phyloP scores from a whole-genome alignment of 64 coral and sea anemone genomes.

The Catalaphyllia jardinei region DNA sequence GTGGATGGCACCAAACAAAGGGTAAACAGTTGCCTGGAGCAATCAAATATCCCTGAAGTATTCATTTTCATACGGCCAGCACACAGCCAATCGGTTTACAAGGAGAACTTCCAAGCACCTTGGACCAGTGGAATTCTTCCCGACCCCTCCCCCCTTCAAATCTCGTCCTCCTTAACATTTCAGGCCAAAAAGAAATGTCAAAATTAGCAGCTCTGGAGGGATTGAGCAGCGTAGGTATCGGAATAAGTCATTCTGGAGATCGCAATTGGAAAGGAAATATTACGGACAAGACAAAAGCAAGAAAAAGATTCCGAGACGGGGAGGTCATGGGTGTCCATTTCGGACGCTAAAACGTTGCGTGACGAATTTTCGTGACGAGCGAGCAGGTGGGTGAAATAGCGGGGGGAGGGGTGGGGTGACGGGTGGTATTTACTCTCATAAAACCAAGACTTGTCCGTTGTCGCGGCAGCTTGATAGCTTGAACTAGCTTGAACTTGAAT shows the following conservation, averaged over 20 bases:
- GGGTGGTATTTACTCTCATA: no score
- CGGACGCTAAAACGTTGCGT: no score
- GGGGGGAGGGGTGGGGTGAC: no score
- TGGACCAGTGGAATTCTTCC: background rate
- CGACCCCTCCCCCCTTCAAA: background rate
- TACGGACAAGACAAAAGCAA: background rate
- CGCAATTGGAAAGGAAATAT: background rate
- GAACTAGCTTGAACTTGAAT: no score
- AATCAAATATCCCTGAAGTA: background rate
- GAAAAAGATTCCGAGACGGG: background rate
- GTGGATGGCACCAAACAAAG: background rate
- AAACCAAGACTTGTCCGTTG: no score
- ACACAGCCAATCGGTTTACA: background rate
- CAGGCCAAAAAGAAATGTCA: background rate
- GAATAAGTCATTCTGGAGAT: background rate
- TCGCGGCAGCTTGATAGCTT: no score
- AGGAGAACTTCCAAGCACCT: no score
- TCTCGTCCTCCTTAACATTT: background rate
- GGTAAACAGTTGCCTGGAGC: slow-evolving; percentile 10
- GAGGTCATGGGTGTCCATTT: no score
- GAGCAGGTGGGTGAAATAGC: no score
- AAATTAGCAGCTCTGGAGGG: background rate
- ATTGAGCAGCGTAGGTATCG: no score
- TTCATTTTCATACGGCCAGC: slow-evolving; percentile 1
- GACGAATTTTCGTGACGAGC: no score